Evolutionary conservation across 2,113 vertebrate species (phyloP).

Genomic region (Telmatochromis brichardi): DNA sequence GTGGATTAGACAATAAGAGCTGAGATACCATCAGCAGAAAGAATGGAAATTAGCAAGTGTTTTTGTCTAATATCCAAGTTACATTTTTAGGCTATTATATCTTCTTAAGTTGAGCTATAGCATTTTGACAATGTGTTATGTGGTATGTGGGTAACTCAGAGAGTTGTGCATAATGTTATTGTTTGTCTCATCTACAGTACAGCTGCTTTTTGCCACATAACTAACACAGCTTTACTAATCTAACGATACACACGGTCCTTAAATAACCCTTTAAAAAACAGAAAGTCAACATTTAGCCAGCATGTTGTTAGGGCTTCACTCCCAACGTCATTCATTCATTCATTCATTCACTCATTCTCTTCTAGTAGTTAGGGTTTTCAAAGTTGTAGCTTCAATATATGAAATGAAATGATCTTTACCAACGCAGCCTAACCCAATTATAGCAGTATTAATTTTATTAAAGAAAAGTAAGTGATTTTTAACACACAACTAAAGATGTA

Average conservation of each 20-base stretch:
- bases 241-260: rapidly evolving
- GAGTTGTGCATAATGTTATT: neutral
- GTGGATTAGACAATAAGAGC: neutral
- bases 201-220: neutral
- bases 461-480: neutral
- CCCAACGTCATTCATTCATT: neutral
- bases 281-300: neutral
- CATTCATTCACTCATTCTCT: neutral
- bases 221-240: neutral
- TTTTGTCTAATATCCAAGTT: neutral
- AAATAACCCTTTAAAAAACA: neutral
- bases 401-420: neutral
- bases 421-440: neutral
- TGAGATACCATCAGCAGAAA: neutral
- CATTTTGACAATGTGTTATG: neutral
- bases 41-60: neutral
- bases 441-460: neutral
- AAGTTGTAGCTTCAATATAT: neutral
- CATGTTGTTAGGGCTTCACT: neutral
- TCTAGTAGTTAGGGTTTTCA: neutral
- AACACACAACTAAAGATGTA: neutral
- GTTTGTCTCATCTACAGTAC: neutral
- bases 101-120: neutral
- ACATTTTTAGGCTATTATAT: neutral
- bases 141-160: neutral